phyloP scores from a whole-genome alignment of 2,113 vertebrate genomes.

The Anarhynchus alexandrinus region DNA sequence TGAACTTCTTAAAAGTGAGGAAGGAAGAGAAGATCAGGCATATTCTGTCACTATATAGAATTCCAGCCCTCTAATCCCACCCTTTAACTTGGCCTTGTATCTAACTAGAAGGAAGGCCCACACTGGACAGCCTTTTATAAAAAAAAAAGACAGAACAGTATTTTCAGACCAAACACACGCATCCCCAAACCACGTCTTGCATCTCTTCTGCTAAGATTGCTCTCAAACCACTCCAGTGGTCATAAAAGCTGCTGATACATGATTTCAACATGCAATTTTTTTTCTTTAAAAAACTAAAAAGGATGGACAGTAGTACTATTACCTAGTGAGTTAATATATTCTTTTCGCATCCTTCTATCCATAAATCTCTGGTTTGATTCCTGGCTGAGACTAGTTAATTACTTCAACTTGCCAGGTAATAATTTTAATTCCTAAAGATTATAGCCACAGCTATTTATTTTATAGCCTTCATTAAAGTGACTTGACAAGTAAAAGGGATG shows the following conservation, averaged over 20 bases:
- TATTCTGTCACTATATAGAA: background rate
- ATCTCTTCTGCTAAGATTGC: background rate
- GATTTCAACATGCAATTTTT: background rate
- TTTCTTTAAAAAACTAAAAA: background rate
- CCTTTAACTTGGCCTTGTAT: background rate
- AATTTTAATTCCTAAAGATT: conserved; percentile 59
- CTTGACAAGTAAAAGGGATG: conserved; percentile 55
- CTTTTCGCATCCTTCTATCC: background rate
- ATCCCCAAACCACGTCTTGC: background rate
- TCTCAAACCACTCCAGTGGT: background rate
- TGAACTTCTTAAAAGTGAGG: background rate
- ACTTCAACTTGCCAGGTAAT: conserved; percentile 58
- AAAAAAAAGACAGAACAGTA: background rate
- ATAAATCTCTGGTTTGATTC: conserved; percentile 40
- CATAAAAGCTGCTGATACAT: background rate
- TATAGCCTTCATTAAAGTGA: conserved; percentile 56
- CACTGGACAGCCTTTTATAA: background rate
- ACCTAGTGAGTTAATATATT: conserved; percentile 30
- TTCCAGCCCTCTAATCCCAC: background rate
- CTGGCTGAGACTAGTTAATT: conserved; percentile 56
- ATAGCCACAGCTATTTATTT: conserved; percentile 51
- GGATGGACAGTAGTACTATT: background rate
- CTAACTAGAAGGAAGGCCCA: background rate
- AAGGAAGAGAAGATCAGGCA: background rate
- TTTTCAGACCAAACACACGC: background rate